Evolutionary conservation across 2,113 vertebrate species (phyloP).

Genomic region (Syngnathus scovelli): DNA sequence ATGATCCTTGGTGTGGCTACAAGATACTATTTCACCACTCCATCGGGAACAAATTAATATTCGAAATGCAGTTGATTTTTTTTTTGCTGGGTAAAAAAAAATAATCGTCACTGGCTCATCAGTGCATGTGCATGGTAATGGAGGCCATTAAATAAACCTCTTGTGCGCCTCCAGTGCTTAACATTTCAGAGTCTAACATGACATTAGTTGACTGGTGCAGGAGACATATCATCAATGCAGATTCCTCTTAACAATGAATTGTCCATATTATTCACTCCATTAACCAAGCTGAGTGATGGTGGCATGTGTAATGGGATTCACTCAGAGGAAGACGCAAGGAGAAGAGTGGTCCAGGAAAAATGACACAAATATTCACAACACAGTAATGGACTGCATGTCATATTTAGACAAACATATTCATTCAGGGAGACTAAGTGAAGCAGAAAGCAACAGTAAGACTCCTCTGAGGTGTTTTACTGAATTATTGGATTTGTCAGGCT

Average conservation of each 20-base stretch:
- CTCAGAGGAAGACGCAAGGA: conserved; percentile 34
- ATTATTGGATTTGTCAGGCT: conserved; percentile 67
- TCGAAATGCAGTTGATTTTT: neutral
- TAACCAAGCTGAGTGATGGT: conserved; percentile 43
- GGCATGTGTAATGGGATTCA: conserved; percentile 62
- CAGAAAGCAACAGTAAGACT: conserved; percentile 26
- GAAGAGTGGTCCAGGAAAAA: conserved; percentile 16
- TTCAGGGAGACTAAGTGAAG: conserved; percentile 43
- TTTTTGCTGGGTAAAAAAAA: neutral
- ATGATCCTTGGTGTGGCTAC: too few relatives aligned
- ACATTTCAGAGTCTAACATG: conserved; percentile 20
- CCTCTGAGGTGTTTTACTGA: conserved; percentile 62
- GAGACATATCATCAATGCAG: conserved; percentile 47
- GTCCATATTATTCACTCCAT: conserved; percentile 40
- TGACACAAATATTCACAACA: conserved; percentile 48
- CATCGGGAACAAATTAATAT: too few relatives aligned
- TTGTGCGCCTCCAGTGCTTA: neutral
- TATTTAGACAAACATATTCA: conserved; percentile 53
- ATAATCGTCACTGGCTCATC: neutral
- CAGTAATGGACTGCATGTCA: conserved; percentile 12
- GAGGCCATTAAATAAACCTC: neutral
- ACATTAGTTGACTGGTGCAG: conserved; percentile 21
- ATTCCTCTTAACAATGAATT: conserved; percentile 42
- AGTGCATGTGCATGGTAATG: neutral
- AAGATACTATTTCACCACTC: too few relatives aligned